A percentile compares a stretch with the other conserved stretches of the same genome.
Evolutionary conservation across 2,797 vertebrate genomes (phyloP).

Genomic region (Dallia pectoralis): DNA sequence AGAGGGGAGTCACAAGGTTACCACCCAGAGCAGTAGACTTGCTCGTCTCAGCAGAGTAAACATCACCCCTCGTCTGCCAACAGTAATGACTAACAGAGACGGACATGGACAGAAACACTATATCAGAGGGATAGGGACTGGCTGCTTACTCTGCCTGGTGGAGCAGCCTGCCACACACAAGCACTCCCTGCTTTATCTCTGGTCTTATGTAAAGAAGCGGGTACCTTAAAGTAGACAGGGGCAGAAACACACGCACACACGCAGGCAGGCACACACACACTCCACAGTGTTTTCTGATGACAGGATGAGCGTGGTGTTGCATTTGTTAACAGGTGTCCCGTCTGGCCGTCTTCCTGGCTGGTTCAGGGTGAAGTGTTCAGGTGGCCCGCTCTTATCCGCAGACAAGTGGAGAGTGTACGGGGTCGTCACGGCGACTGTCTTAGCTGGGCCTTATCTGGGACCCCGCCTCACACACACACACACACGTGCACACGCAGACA

Average conservation of each 20-base stretch:
- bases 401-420: constrained; percentile 33
- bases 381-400: constrained; percentile 34
- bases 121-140: constrained; percentile 50
- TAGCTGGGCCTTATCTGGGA: constrained; percentile 34
- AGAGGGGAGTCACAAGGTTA: constrained; percentile 76
- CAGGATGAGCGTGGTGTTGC: constrained; percentile 21
- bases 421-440: constrained; percentile 27
- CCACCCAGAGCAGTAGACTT: constrained; percentile 76
- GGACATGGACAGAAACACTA: constrained; percentile 73
- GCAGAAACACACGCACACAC: not conserved
- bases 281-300: constrained; percentile 12
- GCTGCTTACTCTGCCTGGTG: constrained; percentile 57
- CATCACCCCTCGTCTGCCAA: constrained; percentile 74
- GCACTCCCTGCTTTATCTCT: constrained; percentile 34
- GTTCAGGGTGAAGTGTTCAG: constrained; percentile 42
- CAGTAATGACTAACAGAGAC: constrained; percentile 77
- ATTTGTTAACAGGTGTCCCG: constrained; percentile 34
- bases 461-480: constrained; percentile 1
- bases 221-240: constrained; percentile 25
- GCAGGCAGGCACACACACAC: not conserved
- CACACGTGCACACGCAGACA: constrained; percentile 7
- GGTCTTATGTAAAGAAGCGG: constrained; percentile 22
- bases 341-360: constrained; percentile 50
- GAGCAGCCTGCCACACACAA: constrained; percentile 48
- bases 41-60: constrained; percentile 81